Evolutionary conservation across 2,888 invertebrate species (phyloP), one percentile per base, ranked within the genome.

Genomic region (Macrophya annulata): DNA sequence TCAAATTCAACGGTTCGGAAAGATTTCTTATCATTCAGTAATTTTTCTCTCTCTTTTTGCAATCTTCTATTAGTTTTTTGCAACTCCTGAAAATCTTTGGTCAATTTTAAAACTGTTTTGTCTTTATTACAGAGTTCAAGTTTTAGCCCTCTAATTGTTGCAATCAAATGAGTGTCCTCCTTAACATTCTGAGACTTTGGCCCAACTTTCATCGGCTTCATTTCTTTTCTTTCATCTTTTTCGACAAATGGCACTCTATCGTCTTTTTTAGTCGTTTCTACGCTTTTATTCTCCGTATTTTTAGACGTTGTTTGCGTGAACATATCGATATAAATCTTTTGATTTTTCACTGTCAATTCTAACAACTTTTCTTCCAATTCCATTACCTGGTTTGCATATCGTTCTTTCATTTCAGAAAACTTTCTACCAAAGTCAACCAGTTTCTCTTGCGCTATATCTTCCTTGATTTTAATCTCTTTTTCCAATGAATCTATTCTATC

Each of bases 101-200:
- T 96, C 77, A 97, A 94, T 87, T 96, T 96, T 55, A 95, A 94
- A 86, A 97, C 95, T 1, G 95, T 95, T 88, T 97, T 96, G 89
- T 97, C 97, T 92, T 97, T 97, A 51, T 95, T 95, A 4, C 96
- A 95, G 82, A 97, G 91, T 90, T 97, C 97, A 0, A 96, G 93
- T 91, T 97, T 96, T 90, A 97, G 94, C 3, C 97, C 97, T 86
- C 97, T 95, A 89, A 97, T 97, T 0, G 97, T 97, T 0, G 97
- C 97, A 40, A 97, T 93, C 76, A 97, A 94, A 94, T 97, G 97
- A 51, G 96, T 95, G 88, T 97, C 97, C 89, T 97, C 97, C 92
- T 96, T 97, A 8, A 94, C 91, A 87, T 95, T 93, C 51, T 93
- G 92, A 3, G 90, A 89, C 65, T 93, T 93, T 4, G 89, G 88